A percentile compares a stretch with the other conserved stretches of the same genome.
These are phyloP conservation scores for Mesochorus sp. DNA, from an alignment of 2,888 invertebrate genomes.

Conservation along the genomic window DNA sequence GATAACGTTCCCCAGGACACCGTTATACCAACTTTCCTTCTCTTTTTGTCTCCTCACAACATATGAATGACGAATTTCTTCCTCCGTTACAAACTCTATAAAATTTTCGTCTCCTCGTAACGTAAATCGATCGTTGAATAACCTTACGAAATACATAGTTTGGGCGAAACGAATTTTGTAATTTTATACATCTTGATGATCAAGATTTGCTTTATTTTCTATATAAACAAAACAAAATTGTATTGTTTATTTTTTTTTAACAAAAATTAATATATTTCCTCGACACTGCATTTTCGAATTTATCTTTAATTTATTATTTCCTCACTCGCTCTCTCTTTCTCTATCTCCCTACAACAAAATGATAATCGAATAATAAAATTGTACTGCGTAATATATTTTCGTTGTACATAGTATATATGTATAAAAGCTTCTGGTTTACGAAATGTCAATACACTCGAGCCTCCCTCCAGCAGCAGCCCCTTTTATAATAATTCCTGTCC, in stretches of 20 bases:
- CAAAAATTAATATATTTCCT: no score
- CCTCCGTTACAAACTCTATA: background rate
- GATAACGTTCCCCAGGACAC: constrained; percentile 66
- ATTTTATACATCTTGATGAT: no score
- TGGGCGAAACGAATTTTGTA: no score
- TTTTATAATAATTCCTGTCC: constrained; percentile 19
- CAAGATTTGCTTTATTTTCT: no score
- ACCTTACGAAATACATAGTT: no score
- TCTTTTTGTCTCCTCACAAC: constrained; percentile 9
- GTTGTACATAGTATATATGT: no score
- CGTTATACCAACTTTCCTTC: constrained; percentile 5
- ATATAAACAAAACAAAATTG: no score
- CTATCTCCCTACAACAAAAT: background rate
- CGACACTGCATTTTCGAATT: background rate
- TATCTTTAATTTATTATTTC: background rate
- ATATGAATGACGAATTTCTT: no score
- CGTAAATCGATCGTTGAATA: no score
- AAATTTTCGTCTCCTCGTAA: background rate
- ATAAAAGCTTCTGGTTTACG: constrained; percentile 7
- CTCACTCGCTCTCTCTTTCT: background rate
- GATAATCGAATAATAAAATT: background rate
- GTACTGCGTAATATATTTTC: constrained; percentile 19
- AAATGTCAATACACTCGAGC: constrained; percentile 58
- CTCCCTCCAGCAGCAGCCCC: background rate
- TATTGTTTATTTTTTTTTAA: background rate